Conservation (phyloP, 2,888 invertebrate species). For the Caenorhabditis sulstoni region DNA sequence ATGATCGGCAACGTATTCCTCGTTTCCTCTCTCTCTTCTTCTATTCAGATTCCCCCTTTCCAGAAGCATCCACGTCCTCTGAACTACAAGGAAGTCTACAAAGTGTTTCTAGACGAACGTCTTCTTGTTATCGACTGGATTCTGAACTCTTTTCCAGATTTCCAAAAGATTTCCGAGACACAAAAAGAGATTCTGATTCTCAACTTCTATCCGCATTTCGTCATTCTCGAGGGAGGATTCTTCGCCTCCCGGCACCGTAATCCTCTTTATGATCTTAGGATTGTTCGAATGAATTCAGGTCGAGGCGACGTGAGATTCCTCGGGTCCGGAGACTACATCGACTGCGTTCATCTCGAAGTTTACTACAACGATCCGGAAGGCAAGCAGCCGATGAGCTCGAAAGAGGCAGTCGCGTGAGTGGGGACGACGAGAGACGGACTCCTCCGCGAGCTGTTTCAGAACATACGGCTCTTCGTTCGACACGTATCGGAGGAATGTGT, state of each 20-base stretch:
- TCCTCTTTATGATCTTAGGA: too few relatives aligned
- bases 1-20: not conserved
- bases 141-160: constrained; percentile 34
- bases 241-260: too few relatives aligned
- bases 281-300: not conserved
- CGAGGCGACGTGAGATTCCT: not conserved
- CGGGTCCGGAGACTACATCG: constrained; percentile 8
- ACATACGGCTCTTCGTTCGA: constrained; percentile 2
- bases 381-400: not conserved
- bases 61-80: constrained; percentile 40
- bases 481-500: constrained; percentile 10
- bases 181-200: too few relatives aligned
- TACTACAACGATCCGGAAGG: constrained; percentile 19
- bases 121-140: constrained; percentile 52
- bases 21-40: not conserved
- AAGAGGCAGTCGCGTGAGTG: constrained; percentile 2
- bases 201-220: constrained; percentile 15
- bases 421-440: too few relatives aligned
- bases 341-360: not conserved
- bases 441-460: too few relatives aligned
- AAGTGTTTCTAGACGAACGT: constrained; percentile 42
- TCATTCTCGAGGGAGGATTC: not conserved
- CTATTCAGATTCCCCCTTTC: too few relatives aligned
- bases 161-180: not conserved
- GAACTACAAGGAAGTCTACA: constrained; percentile 58